phyloP scores from a whole-genome alignment of 1,140 invertebrate genomes.

The Achatina immaculata region DNA sequence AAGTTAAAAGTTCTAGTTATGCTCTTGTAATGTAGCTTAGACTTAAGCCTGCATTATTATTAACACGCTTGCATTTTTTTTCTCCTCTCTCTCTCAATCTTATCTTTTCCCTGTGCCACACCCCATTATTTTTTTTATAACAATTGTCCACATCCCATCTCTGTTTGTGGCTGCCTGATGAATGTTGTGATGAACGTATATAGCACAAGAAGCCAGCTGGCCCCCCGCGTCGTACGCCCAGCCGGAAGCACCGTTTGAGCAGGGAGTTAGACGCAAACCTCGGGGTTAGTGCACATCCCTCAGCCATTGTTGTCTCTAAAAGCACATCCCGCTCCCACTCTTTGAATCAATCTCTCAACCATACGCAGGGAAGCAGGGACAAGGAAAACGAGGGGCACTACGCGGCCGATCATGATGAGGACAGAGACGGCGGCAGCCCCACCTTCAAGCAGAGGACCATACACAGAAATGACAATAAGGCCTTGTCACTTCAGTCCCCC shows the following conservation, averaged over 20 bases:
- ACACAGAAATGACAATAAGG: conserved; percentile 9
- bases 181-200: neutral
- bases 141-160: neutral
- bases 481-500: conserved; percentile 13
- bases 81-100: neutral
- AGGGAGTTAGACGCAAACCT: conserved; percentile 37
- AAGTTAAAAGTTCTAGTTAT: no score
- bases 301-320: conserved; percentile 18
- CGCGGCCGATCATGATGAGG: conserved; percentile 13
- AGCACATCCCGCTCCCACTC: conserved; percentile 9
- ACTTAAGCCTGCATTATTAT: neutral
- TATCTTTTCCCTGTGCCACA: no score
- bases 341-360: conserved; percentile 28
- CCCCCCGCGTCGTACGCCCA: conserved; percentile 59
- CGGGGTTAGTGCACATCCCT: conserved; percentile 37
- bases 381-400: conserved; percentile 5
- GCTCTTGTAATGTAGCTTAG: no score
- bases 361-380: conserved; percentile 5
- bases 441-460: neutral
- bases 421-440: conserved; percentile 25
- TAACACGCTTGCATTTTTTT: neutral
- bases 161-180: neutral
- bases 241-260: conserved; percentile 49
- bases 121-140: no score
- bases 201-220: conserved; percentile 65